Evolutionary conservation across 2,888 invertebrate genomes (phyloP).

Genomic region (Cosmopolites sordidus): DNA sequence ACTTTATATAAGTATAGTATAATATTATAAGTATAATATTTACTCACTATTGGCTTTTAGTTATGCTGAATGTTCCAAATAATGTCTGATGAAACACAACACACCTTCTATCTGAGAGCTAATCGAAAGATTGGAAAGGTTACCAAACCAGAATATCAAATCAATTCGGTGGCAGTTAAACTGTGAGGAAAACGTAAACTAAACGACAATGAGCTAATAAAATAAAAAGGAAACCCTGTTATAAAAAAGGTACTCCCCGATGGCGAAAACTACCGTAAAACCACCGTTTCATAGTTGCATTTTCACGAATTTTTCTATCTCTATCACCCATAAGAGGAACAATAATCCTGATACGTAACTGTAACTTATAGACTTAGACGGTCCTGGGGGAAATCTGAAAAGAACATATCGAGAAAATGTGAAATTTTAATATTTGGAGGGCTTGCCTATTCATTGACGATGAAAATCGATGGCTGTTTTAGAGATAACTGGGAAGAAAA

Average conservation of each 20-base stretch:
- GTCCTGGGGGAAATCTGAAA: not conserved
- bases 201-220: conserved; percentile 3
- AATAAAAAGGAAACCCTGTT: conserved; percentile 4
- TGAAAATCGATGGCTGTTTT: too few species aligned
- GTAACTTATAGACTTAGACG: not conserved
- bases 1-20: too few species aligned
- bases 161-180: too few species aligned
- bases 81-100: too few species aligned
- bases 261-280: not conserved
- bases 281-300: not conserved
- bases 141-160: not conserved
- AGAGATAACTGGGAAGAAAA: too few species aligned
- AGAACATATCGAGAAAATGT: not conserved
- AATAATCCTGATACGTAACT: not conserved
- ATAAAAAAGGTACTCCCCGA: conserved; percentile 1
- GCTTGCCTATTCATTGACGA: not conserved
- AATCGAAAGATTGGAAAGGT: too few species aligned
- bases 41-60: too few species aligned
- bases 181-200: not conserved
- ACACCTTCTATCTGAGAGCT: too few species aligned
- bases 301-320: conserved; percentile 1
- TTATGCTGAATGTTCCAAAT: too few species aligned
- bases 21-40: too few species aligned
- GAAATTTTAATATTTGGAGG: not conserved
- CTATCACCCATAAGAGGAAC: not conserved